phyloP scores from a whole-genome alignment of 2,888 invertebrate species.

The Aphrophora alni region DNA sequence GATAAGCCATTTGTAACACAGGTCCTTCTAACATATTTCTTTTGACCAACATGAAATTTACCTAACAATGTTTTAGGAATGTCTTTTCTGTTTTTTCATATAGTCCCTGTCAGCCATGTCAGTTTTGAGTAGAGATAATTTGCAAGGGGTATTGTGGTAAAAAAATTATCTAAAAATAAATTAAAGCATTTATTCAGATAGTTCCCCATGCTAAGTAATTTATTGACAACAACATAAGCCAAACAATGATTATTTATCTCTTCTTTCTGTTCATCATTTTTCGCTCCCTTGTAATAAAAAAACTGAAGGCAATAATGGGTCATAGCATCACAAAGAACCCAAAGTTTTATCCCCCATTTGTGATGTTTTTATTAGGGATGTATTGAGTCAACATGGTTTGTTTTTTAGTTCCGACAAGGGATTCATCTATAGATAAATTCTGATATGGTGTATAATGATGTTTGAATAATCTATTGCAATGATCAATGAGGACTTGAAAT shows the following conservation, averaged over 20 bases:
- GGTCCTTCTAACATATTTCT: too few species aligned
- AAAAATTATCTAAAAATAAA: constrained; percentile 29
- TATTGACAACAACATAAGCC: constrained; percentile 3
- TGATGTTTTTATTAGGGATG: constrained; percentile 32
- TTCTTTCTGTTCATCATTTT: neutral
- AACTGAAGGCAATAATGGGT: constrained; percentile 21
- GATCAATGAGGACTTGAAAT: constrained; percentile 28
- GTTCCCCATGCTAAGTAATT: neutral
- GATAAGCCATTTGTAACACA: too few species aligned
- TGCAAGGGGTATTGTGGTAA: neutral
- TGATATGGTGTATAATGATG: constrained; percentile 18
- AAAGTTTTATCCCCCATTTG: constrained; percentile 26
- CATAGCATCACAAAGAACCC: constrained; percentile 27
- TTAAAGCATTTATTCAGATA: constrained; percentile 26
- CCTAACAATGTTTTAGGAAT: too few species aligned
- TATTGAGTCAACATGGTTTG: constrained; percentile 14
- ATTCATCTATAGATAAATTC: constrained; percentile 23
- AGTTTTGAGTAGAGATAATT: too few species aligned
- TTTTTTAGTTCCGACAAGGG: constrained; percentile 31
- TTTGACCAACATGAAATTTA: too few species aligned
- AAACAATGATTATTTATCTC: constrained; percentile 13
- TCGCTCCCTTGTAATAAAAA: constrained; percentile 21
- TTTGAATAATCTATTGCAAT: constrained; percentile 27
- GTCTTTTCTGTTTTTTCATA: too few species aligned
- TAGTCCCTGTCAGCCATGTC: too few species aligned